Conservation (phyloP, 2,888 invertebrate genomes). For the Drosophila rellima region DNA sequence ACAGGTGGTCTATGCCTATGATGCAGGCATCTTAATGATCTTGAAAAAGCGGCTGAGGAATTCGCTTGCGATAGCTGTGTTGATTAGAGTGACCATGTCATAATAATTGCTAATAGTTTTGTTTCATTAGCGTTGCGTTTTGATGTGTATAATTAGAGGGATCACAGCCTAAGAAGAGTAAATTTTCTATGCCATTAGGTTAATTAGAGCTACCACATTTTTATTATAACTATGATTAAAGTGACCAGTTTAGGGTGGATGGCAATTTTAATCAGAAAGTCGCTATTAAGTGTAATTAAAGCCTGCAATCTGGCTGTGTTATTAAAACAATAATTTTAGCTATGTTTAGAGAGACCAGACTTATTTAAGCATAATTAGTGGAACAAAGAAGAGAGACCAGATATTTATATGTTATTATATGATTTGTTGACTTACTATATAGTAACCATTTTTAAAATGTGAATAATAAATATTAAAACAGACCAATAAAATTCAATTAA, state of each 20-base stretch:
- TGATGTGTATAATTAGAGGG: constrained; percentile 11
- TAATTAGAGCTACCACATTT: constrained; percentile 15
- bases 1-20: constrained; percentile 37
- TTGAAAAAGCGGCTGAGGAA: constrained; percentile 14
- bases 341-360: constrained; percentile 6
- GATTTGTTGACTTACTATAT: too few relatives aligned
- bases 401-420: neutral
- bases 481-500: neutral
- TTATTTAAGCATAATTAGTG: neutral
- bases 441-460: neutral
- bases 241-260: constrained; percentile 2
- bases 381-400: neutral
- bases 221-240: constrained; percentile 3
- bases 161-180: neutral
- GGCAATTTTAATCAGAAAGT: neutral
- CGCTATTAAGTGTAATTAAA: constrained; percentile 3
- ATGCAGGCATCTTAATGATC: constrained; percentile 34
- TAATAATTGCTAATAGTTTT: neutral
- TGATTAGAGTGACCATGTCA: constrained; percentile 24
- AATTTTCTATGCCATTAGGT: constrained; percentile 1
- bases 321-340: neutral
- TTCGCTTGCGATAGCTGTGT: constrained; percentile 3
- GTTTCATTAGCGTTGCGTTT: neutral
- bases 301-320: neutral
- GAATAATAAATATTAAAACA: neutral